Percentiles rank a stretch among this genome's conserved stretches.
phyloP scores from a whole-genome alignment of 1,140 invertebrate genomes.

The Hestina assimilis region DNA sequence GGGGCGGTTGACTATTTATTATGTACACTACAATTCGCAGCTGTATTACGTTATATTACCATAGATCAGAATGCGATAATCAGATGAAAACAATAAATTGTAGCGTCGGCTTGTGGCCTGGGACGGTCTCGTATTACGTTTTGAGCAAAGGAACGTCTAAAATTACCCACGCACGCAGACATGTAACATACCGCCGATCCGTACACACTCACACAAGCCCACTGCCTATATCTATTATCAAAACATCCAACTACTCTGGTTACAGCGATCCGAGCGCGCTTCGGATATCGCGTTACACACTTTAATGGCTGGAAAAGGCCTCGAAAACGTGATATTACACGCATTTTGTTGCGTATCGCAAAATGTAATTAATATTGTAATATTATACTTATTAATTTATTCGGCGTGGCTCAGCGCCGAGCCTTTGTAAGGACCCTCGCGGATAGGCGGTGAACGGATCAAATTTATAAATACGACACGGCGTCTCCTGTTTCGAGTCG shows the following conservation, averaged over 20 bases:
- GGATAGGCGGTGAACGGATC: conserved; percentile 50
- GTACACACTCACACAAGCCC: conserved; percentile 58
- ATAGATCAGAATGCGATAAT: conserved; percentile 51
- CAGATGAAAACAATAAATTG: conserved; percentile 76
- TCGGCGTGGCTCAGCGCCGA: conserved; percentile 49
- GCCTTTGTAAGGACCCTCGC: conserved; percentile 51
- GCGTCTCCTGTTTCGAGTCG: conserved; percentile 58
- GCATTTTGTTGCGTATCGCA: conserved; percentile 76
- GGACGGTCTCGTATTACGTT: conserved; percentile 73
- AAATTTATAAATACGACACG: conserved; percentile 75
- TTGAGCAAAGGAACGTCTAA: conserved; percentile 78
- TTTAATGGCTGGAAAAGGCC: conserved; percentile 79
- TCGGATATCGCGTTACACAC: conserved; percentile 75
- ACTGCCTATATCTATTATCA: conserved; percentile 77
- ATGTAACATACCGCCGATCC: conserved; percentile 34
- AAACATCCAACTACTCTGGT: conserved; percentile 75
- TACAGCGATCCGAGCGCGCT: conserved; percentile 77
- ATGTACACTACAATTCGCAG: conserved; percentile 32
- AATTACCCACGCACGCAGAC: conserved; percentile 74
- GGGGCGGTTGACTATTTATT: conserved; percentile 36
- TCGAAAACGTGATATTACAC: conserved; percentile 78
- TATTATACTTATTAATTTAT: conserved; percentile 71
- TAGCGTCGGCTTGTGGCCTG: conserved; percentile 72
- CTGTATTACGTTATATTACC: conserved; percentile 38
- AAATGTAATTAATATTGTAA: conserved; percentile 78